These are phyloP conservation scores for Scaptomyza montana DNA, from an alignment of 1,140 invertebrate species.

Conservation along the genomic window DNA sequence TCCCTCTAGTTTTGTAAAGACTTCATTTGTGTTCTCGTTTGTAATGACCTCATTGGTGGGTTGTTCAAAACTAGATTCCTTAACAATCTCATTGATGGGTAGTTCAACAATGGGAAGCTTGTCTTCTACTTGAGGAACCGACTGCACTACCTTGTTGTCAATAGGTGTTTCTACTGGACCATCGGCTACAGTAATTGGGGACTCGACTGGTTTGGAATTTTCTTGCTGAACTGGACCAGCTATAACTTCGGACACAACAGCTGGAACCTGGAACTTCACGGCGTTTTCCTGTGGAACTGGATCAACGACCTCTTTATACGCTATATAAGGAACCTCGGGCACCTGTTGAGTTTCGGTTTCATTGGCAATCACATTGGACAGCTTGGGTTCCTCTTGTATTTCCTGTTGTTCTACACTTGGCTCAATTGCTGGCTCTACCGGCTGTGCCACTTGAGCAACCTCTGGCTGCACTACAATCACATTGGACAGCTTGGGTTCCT, in stretches of 20 bases:
- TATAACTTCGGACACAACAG: background rate
- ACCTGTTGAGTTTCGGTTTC: too few species aligned
- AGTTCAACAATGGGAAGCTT: background rate
- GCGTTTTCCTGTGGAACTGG: background rate
- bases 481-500: constrained; percentile 1
- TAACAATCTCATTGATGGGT: background rate
- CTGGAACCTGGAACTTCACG: background rate
- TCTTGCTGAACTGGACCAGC: constrained; percentile 5
- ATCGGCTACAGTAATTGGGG: background rate
- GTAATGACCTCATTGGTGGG: background rate
- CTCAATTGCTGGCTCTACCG: constrained; percentile 7
- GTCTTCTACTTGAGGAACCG: background rate
- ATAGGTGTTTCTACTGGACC: background rate
- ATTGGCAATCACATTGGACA: constrained; percentile 3
- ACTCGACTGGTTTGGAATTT: background rate
- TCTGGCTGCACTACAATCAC: background rate
- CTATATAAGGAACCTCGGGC: background rate
- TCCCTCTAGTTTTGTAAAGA: constrained; percentile 14
- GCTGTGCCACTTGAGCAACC: too few species aligned
- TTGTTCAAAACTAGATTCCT: background rate
- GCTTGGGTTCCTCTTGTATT: constrained; percentile 9
- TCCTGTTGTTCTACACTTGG: background rate
- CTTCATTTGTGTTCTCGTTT: constrained; percentile 1
- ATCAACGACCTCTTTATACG: background rate
- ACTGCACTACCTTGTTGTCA: background rate